These are phyloP conservation scores for Brachionus sp. DNA, from an alignment of 1,140 invertebrate species.

Conservation along the genomic window DNA sequence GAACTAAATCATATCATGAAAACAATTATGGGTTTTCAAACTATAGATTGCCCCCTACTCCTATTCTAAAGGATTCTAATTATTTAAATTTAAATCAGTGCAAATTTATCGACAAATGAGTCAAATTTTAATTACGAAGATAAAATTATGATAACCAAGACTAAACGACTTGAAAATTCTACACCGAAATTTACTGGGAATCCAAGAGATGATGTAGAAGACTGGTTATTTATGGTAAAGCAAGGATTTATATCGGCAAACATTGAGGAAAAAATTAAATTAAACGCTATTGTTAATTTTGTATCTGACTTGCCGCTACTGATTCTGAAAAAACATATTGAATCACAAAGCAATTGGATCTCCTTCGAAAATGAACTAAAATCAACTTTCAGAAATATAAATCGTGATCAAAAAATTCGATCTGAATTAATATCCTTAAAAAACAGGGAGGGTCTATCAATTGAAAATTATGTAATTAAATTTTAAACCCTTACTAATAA, in stretches of 20 bases:
- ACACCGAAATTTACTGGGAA: too few relatives aligned
- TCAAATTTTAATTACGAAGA: not conserved
- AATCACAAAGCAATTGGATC: not conserved
- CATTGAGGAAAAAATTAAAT: not conserved
- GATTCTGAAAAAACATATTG: slow-evolving; percentile 4
- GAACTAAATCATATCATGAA: too few relatives aligned
- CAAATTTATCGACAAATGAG: too few relatives aligned
- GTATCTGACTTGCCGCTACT: not conserved
- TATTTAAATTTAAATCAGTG: too few relatives aligned
- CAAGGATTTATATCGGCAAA: not conserved
- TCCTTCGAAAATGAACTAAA: not conserved
- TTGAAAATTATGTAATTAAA: too few relatives aligned
- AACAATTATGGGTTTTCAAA: too few relatives aligned
- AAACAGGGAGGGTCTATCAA: too few relatives aligned
- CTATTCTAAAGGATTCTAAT: too few relatives aligned
- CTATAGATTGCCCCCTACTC: too few relatives aligned
- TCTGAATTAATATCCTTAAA: too few relatives aligned
- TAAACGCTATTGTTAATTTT: not conserved
- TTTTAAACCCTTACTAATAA: too few relatives aligned
- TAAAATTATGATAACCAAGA: not conserved
- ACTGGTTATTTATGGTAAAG: not conserved
- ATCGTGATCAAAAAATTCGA: too few relatives aligned
- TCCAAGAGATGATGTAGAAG: not conserved
- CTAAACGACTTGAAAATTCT: not conserved
- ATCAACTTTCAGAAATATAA: not conserved